These are phyloP conservation scores for Nomada ruficornis DNA, from an alignment of 2,888 invertebrate species.

Conservation along the genomic window DNA sequence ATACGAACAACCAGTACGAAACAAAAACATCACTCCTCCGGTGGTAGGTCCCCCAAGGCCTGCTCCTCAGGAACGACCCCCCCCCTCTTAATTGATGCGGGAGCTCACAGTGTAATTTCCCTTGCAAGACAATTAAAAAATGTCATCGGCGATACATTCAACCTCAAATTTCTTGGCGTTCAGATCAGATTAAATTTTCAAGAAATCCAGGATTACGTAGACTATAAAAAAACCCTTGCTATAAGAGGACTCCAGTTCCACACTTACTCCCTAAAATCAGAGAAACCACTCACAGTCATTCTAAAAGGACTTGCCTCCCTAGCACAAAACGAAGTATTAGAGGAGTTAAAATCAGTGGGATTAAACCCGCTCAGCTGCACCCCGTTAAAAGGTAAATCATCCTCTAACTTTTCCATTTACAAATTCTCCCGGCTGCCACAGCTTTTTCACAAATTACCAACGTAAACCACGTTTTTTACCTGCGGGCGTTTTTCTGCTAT, in stretches of 20 bases:
- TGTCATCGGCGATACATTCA: not conserved
- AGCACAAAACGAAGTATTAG: not conserved
- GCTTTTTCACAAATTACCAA: not conserved
- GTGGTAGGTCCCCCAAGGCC: not conserved
- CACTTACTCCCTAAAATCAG: not conserved
- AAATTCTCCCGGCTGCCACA: not conserved
- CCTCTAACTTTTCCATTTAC: not conserved
- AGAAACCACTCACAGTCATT: not conserved
- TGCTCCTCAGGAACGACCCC: not conserved
- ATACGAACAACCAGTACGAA: not conserved
- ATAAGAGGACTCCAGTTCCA: not conserved
- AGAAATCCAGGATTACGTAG: not conserved
- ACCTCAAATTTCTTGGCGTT: not conserved
- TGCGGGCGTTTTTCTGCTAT: not conserved
- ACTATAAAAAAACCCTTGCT: not conserved
- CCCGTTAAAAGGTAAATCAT: not conserved
- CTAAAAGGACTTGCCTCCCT: not conserved
- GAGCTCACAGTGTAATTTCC: not conserved
- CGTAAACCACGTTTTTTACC: conserved; percentile 1
- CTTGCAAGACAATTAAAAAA: not conserved
- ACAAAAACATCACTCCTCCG: not conserved
- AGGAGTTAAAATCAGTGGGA: not conserved
- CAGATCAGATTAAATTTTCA: not conserved
- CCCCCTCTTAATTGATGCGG: not conserved
- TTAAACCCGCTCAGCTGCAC: not conserved